Evolutionary conservation across 2,113 vertebrate genomes (phyloP), one percentile per base, ranked within the genome.

Genomic region (Atlantisia rogersi): DNA sequence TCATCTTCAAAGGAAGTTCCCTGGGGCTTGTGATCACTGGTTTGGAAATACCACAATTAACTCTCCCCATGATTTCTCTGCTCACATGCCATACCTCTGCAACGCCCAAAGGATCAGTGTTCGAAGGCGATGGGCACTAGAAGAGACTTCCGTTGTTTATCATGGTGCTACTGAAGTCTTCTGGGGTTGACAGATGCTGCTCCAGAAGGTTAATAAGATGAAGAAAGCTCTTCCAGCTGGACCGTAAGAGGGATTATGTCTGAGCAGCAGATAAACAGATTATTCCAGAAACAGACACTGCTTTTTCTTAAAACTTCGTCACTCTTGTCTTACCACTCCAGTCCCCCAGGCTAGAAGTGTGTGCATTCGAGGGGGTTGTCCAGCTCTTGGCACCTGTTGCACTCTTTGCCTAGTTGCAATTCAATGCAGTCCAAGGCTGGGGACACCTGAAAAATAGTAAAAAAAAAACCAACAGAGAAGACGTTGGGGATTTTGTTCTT

Each of bases 171-270:
- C 67, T 89, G 95, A 91, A 82, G 93, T 82, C 85, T 95, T 90
- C 96, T 79, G 83, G 92, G 86, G 88, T 82, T 98, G 97, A 98
- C 99, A 99, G 98, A 98, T 98, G 98, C 98, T 94, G 71, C 80
- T 98, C 98, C 98, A 98, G 98, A 99, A 99, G 99, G 98, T 97
- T 99, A 99, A 99, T 98, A 98, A 98, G 99, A 99, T 99, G 98
- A 99, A 96, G 97, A 92, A 94, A 97, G 97, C 88, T 97, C 97
- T 96, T 97, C 97, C 98, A 97, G 98, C 97, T 98, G 98, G 96
- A 96, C 96, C 78, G 18, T 98, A 98, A 99, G 98, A 97, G 96
- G 98, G 99, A 99, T 99, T 99, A 99, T 97, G 98, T 98, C 98
- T 98, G 98, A 99, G 98, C 94, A 97, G 97, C 96, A 98, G 98